Conservation (phyloP, 1,140 invertebrate genomes). For the Halesus radiatus region DNA sequence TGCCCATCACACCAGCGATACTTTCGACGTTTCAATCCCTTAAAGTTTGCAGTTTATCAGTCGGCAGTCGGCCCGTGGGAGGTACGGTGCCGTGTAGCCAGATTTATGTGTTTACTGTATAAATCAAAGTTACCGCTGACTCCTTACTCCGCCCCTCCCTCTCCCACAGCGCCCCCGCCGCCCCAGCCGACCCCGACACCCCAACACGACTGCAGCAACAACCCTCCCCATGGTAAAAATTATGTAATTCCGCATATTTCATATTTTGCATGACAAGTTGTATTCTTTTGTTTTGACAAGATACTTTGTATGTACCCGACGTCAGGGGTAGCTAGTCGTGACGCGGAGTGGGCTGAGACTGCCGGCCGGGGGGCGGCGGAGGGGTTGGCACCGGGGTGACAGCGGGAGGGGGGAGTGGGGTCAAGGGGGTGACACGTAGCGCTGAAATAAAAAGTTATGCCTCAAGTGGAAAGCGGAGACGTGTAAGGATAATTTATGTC, state of each 20-base stretch:
- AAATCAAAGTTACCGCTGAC: conserved; percentile 62
- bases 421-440: conserved; percentile 21
- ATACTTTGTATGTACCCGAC: conserved; percentile 51
- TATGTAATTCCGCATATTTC: conserved; percentile 58
- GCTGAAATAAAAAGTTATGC: conserved; percentile 56
- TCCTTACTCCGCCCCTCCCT: background rate
- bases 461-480: conserved; percentile 52
- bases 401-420: too few relatives aligned
- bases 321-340: background rate
- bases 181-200: conserved; percentile 6
- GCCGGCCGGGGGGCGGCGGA: background rate
- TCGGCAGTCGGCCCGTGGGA: conserved; percentile 27
- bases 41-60: conserved; percentile 49
- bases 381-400: conserved; percentile 18
- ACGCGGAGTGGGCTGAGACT: conserved; percentile 3
- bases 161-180: conserved; percentile 41
- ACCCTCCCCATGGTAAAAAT: conserved; percentile 48
- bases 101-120: conserved; percentile 71
- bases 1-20: conserved; percentile 3
- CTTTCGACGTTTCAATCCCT: conserved; percentile 23
- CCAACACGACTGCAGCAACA: conserved; percentile 44
- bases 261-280: conserved; percentile 56
- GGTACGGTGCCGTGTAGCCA: conserved; percentile 65
- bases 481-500: conserved; percentile 55
- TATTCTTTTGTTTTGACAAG: conserved; percentile 57